Conservation (phyloP, 2,888 invertebrate species). For the Coelopa pilipes region DNA sequence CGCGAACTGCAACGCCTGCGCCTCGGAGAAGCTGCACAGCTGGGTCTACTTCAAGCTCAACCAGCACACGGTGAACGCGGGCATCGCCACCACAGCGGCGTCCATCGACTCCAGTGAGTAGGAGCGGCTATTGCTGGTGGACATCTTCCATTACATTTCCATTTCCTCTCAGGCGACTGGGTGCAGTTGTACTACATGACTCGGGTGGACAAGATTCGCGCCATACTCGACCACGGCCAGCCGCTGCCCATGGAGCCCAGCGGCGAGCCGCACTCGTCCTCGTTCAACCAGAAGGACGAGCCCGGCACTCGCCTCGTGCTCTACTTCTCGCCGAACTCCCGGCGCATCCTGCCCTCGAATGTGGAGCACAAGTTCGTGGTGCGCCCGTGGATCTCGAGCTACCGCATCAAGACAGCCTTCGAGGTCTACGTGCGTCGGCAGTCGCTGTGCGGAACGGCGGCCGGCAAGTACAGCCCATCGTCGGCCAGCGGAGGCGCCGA, state of each 20-base stretch:
- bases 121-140: no score
- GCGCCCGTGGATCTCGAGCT: constrained; percentile 57
- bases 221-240: constrained; percentile 66
- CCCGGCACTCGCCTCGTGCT: constrained; percentile 64
- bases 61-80: constrained; percentile 61
- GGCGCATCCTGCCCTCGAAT: constrained; percentile 58
- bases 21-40: constrained; percentile 61
- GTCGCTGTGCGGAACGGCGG: constrained; percentile 58
- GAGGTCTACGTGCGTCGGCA: constrained; percentile 65
- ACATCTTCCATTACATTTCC: neutral
- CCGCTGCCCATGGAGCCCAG: constrained; percentile 63
- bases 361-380: constrained; percentile 58
- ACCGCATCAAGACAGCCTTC: constrained; percentile 65
- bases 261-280: constrained; percentile 53
- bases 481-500: constrained; percentile 10
- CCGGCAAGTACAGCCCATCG: constrained; percentile 42
- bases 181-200: constrained; percentile 65
- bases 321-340: constrained; percentile 63
- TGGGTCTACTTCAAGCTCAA: constrained; percentile 67
- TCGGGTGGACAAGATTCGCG: constrained; percentile 66
- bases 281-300: constrained; percentile 63
- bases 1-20: constrained; percentile 56
- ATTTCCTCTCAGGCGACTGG: constrained; percentile 56
- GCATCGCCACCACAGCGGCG: constrained; percentile 49
- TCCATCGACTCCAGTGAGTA: constrained; percentile 42